These are phyloP conservation scores for Parotia lawesii DNA, from an alignment of 2,113 vertebrate genomes.

Conservation along the genomic window DNA sequence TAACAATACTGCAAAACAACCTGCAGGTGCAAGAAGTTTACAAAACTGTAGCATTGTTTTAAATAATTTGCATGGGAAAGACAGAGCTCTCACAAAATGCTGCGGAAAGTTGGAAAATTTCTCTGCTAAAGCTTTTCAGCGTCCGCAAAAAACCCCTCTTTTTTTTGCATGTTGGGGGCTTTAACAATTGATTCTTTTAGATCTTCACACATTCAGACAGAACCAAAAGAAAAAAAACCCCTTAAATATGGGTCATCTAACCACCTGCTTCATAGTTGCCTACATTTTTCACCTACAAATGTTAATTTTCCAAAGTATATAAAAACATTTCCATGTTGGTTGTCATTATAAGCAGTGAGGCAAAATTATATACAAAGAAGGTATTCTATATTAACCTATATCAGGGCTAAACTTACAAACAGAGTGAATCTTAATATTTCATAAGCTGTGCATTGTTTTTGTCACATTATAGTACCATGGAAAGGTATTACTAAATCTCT, in stretches of 20 bases:
- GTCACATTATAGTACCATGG: neutral
- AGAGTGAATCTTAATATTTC: neutral
- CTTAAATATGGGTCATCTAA: neutral
- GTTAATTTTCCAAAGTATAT: neutral
- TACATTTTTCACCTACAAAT: neutral
- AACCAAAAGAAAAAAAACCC: neutral
- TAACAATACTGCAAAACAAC: too few species aligned
- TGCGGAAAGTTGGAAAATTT: too few species aligned
- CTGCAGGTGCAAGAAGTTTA: too few species aligned
- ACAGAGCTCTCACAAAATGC: too few species aligned
- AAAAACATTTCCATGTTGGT: neutral
- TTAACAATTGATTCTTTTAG: neutral
- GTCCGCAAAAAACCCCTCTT: neutral
- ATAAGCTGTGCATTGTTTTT: neutral
- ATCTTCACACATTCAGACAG: neutral
- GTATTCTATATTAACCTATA: neutral
- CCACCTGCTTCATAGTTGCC: neutral
- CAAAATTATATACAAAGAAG: neutral
- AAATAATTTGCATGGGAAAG: too few species aligned
- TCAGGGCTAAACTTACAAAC: neutral
- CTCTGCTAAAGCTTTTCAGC: too few species aligned
- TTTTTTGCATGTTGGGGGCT: fast-evolving
- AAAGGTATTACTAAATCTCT: neutral
- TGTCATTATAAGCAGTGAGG: neutral
- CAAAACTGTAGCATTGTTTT: too few species aligned